A percentile compares a stretch with the other conserved stretches of the same genome.
phyloP scores from a whole-genome alignment of 2,113 vertebrate species.

The Macrotis lagotis region DNA sequence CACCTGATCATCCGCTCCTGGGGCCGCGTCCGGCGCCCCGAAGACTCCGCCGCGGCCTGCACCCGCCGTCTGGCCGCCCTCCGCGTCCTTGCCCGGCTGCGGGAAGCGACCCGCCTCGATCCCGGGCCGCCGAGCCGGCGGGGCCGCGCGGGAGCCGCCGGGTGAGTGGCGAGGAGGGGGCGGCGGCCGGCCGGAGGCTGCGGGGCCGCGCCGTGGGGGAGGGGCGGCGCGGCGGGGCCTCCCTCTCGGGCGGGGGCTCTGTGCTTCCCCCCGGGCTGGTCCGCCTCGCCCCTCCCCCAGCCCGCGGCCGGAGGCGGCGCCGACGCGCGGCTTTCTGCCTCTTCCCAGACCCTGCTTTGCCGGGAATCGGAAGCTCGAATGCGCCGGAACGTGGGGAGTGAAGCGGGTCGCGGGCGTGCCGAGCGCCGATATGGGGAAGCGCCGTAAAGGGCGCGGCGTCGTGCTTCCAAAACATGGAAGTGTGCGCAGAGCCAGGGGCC shows the following conservation, averaged over 20 bases:
- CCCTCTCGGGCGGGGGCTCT: too few relatives aligned
- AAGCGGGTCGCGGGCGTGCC: too few relatives aligned
- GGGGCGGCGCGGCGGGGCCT: not conserved
- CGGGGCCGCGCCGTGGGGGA: too few relatives aligned
- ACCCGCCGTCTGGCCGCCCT: not conserved
- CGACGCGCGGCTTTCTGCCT: not conserved
- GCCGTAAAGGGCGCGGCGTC: too few relatives aligned
- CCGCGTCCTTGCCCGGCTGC: not conserved
- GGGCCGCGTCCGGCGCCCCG: not conserved
- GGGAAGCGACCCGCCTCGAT: not conserved
- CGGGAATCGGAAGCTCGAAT: not conserved
- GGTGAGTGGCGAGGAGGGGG: not conserved
- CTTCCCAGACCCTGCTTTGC: not conserved
- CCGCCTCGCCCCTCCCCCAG: too few relatives aligned
- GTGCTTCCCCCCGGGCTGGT: too few relatives aligned
- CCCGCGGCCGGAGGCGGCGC: not conserved
- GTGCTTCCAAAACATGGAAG: too few relatives aligned
- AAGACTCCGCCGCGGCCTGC: not conserved
- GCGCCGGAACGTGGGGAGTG: constrained; percentile 48
- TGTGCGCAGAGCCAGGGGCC: too few relatives aligned
- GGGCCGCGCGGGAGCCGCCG: rapidly evolving
- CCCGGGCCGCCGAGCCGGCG: too few relatives aligned
- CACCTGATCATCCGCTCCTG: not conserved
- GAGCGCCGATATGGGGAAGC: too few relatives aligned
- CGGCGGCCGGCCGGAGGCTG: not conserved